Evolutionary conservation across 2,113 vertebrate genomes (phyloP).

Genomic region (Otocyon megalotis): DNA sequence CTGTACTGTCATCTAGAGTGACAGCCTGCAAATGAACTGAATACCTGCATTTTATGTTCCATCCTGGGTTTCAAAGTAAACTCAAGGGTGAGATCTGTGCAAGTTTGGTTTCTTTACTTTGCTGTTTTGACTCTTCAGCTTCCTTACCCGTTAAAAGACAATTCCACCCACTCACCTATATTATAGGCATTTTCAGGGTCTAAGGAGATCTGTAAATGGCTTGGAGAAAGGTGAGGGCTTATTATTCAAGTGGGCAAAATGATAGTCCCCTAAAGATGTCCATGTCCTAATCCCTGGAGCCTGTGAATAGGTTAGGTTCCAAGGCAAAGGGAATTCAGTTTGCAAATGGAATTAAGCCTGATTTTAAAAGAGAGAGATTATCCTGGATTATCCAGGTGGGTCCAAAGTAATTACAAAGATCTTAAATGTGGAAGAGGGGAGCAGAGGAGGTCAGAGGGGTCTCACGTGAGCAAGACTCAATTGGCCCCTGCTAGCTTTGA

Average conservation of each 20-base stretch:
- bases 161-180: not conserved
- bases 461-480: not conserved
- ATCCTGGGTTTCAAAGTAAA: slow-evolving; percentile 22
- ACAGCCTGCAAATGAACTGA: not conserved
- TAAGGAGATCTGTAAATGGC: not conserved
- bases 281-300: not conserved
- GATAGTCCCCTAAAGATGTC: not conserved
- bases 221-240: slow-evolving; percentile 3
- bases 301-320: not conserved
- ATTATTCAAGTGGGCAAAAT: not conserved
- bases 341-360: not conserved
- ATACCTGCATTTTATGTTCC: not conserved
- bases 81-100: not conserved
- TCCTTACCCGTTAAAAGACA: slow-evolving; percentile 10
- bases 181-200: slow-evolving; percentile 10
- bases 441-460: not conserved
- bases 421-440: not conserved
- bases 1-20: not conserved
- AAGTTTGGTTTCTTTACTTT: not conserved
- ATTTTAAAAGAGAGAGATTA: not conserved
- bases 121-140: not conserved
- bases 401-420: not conserved
- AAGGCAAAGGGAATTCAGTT: not conserved
- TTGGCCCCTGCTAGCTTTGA: not conserved
- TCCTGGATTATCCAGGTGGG: not conserved